These are phyloP conservation scores for Phrynocephalus forsythii DNA, from an alignment of 2,797 vertebrate genomes.

Conservation along the genomic window DNA sequence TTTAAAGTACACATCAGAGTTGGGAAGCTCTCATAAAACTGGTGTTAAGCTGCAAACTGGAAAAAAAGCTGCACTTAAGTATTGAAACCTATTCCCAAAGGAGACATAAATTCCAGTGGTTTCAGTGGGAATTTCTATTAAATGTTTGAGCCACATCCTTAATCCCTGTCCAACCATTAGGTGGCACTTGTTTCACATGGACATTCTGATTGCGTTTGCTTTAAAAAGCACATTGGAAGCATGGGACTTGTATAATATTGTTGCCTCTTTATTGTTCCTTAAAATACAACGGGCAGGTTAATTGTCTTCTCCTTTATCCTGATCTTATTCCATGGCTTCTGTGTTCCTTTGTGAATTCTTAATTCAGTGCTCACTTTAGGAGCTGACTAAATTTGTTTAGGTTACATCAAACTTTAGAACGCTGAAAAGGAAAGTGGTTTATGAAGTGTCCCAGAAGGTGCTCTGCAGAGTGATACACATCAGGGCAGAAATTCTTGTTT, in stretches of 20 bases:
- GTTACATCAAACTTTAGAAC: background rate
- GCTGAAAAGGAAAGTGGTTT: background rate
- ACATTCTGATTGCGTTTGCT: background rate
- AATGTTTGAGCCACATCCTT: background rate
- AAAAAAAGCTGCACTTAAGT: background rate
- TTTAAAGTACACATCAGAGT: no score
- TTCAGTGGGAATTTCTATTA: background rate
- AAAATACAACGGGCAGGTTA: background rate
- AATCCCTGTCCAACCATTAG: slow-evolving; percentile 53
- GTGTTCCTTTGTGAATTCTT: background rate
- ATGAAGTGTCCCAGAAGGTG: background rate
- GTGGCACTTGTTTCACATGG: slow-evolving; percentile 55
- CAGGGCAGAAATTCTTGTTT: no score
- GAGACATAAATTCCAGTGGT: background rate
- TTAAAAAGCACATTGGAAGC: background rate
- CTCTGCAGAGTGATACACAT: no score
- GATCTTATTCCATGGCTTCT: background rate
- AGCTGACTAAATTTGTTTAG: background rate
- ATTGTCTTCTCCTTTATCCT: background rate
- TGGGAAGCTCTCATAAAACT: background rate
- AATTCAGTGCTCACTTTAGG: background rate
- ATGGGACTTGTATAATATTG: background rate
- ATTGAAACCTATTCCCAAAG: background rate
- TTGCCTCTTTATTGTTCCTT: background rate
- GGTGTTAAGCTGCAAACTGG: background rate